phyloP scores from a whole-genome alignment of 1,140 invertebrate species.

The Venturia canescens region DNA sequence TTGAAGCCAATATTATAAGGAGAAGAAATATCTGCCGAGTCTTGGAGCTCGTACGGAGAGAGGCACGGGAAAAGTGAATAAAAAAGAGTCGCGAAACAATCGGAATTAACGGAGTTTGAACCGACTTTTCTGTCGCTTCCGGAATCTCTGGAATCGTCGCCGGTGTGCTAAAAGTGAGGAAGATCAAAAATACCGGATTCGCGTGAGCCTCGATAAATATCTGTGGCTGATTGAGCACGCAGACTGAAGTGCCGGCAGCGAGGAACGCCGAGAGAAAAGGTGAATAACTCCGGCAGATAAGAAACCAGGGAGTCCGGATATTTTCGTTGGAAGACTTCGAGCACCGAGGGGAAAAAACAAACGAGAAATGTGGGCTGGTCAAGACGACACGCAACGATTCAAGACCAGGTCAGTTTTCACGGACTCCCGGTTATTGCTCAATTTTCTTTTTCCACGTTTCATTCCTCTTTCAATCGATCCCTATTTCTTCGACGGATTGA shows the following conservation, averaged over 20 bases:
- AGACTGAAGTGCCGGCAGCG: neutral
- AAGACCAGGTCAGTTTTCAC: slow-evolving; percentile 67
- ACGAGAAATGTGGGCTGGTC: slow-evolving; percentile 69
- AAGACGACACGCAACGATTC: slow-evolving; percentile 70
- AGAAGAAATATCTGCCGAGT: neutral
- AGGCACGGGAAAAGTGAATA: neutral
- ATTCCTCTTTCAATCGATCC: neutral
- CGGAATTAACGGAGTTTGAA: neutral
- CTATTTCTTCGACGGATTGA: neutral
- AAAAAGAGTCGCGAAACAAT: neutral
- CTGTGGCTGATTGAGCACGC: too few relatives aligned
- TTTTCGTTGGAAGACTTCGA: slow-evolving; percentile 10
- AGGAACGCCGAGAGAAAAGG: neutral
- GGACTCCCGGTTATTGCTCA: slow-evolving; percentile 6
- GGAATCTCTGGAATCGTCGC: neutral
- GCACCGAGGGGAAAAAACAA: neutral
- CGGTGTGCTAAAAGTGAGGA: too few relatives aligned
- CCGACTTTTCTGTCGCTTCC: neutral
- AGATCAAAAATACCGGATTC: too few relatives aligned
- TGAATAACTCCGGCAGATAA: neutral
- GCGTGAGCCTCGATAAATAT: too few relatives aligned
- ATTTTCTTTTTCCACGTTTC: neutral
- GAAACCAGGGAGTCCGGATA: neutral
- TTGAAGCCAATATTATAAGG: neutral
- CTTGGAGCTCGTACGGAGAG: neutral